These are phyloP conservation scores for Schrankia costaestrigalis DNA, from an alignment of 2,888 invertebrate species.

Conservation along the genomic window DNA sequence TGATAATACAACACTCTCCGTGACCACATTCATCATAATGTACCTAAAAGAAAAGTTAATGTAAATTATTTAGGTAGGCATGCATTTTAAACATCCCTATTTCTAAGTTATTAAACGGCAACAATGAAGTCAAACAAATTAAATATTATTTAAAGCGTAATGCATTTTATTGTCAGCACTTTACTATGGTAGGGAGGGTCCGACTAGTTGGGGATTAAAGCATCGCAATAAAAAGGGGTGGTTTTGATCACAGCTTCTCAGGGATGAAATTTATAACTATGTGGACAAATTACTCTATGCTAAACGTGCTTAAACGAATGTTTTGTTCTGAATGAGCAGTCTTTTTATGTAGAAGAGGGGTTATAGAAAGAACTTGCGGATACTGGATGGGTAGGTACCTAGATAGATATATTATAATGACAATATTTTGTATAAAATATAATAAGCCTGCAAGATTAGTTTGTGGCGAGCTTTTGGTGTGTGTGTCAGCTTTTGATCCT, in stretches of 20 bases:
- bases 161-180: slow-evolving; percentile 37
- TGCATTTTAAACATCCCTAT: slow-evolving; percentile 1
- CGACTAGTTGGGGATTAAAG: slow-evolving; percentile 25
- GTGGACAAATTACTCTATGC: slow-evolving; percentile 32
- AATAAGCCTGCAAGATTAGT: no score
- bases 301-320: slow-evolving; percentile 13
- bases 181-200: slow-evolving; percentile 22
- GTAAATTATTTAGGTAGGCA: no score
- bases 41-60: no score
- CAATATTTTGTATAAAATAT: no score
- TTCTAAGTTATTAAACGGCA: slow-evolving; percentile 21
- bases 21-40: no score
- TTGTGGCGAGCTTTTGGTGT: no score
- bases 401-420: no score
- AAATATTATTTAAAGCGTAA: slow-evolving; percentile 32
- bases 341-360: neutral
- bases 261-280: slow-evolving; percentile 33
- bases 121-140: slow-evolving; percentile 33
- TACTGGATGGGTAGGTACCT: no score
- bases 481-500: no score
- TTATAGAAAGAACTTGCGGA: no score
- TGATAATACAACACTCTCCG: no score
- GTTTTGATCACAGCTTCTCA: slow-evolving; percentile 32
- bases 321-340: slow-evolving; percentile 1
- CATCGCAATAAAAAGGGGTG: slow-evolving; percentile 35